Conservation (phyloP, 2,888 invertebrate genomes). For the Artemia sinica region DNA sequence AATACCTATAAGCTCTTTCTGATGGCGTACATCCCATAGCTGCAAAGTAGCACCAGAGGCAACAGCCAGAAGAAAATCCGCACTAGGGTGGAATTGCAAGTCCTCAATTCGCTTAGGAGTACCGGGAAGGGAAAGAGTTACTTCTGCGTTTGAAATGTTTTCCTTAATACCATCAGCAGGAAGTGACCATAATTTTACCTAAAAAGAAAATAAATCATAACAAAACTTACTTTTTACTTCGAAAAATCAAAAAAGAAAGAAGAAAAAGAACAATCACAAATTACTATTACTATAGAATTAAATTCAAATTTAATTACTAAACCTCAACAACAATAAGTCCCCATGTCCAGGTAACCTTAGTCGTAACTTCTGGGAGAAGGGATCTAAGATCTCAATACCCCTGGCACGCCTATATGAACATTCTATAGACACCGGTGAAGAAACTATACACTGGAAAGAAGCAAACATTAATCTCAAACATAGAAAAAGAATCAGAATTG, state of each 20-base stretch:
- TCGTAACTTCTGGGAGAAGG: too few species aligned
- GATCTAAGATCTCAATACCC: too few species aligned
- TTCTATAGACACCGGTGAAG: too few species aligned
- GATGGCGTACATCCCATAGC: constrained; percentile 66
- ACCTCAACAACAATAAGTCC: too few species aligned
- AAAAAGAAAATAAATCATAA: constrained; percentile 25
- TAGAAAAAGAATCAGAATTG: too few species aligned
- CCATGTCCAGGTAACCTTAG: too few species aligned
- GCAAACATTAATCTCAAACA: too few species aligned
- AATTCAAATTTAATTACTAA: too few species aligned
- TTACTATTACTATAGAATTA: too few species aligned
- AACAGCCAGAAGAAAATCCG: constrained; percentile 70
- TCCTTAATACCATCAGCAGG: constrained; percentile 60
- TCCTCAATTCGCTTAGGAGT: constrained; percentile 64
- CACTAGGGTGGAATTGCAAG: constrained; percentile 76
- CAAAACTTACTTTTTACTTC: neutral
- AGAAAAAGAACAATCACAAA: too few species aligned
- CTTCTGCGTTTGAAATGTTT: constrained; percentile 56
- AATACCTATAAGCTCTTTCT: constrained; percentile 42
- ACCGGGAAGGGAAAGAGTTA: constrained; percentile 54
- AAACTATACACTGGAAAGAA: too few species aligned
- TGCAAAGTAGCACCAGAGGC: constrained; percentile 62
- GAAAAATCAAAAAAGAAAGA: neutral
- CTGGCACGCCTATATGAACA: too few species aligned
- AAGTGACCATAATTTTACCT: constrained; percentile 80